Conservation (phyloP, 1,140 invertebrate species). For the Teleopsis dalmanni region DNA sequence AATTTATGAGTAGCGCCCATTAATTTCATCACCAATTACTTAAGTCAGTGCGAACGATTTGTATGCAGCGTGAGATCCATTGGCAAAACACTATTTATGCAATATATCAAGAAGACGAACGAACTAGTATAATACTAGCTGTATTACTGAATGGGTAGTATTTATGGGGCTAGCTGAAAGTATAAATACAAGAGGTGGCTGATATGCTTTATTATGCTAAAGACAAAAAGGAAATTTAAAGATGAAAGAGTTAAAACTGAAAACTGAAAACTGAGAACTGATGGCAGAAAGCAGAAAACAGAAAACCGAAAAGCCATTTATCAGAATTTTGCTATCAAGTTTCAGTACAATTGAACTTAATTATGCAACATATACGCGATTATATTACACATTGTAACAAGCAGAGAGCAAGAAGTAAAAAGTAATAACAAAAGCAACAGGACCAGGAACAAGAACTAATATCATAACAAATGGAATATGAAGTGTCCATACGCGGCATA, state of each 20-base stretch:
- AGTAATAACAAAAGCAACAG: background rate
- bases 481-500: constrained; percentile 4
- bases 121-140: background rate
- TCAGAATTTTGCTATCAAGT: constrained; percentile 5
- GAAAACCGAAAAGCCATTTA: constrained; percentile 1
- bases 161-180: background rate
- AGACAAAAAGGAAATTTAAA: background rate
- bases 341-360: constrained; percentile 14
- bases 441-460: constrained; percentile 1
- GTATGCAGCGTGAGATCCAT: background rate
- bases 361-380: constrained; percentile 13
- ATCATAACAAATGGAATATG: background rate
- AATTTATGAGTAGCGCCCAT: constrained; percentile 10
- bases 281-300: background rate
- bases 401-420: too few species aligned
- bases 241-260: background rate
- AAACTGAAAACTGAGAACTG: background rate
- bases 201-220: background rate
- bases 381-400: too few species aligned
- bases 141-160: background rate
- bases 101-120: background rate
- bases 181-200: background rate
- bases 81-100: background rate
- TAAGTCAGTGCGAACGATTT: background rate
- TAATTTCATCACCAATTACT: constrained; percentile 15